Evolutionary conservation across 1,140 invertebrate genomes (phyloP).

Genomic region (Phocides pigmalion): DNA sequence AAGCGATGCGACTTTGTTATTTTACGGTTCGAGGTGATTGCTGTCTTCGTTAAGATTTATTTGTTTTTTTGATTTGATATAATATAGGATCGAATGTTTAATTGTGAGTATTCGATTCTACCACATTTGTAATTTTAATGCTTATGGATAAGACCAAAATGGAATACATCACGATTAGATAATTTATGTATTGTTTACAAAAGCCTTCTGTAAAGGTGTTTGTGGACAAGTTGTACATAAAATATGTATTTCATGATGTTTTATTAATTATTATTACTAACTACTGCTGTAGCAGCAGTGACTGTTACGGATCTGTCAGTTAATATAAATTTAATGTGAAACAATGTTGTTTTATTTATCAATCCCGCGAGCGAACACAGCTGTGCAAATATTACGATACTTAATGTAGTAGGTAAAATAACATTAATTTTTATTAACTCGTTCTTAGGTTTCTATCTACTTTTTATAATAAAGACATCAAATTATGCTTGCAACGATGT

Average conservation of each 20-base stretch:
- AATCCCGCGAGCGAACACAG: conserved; percentile 55
- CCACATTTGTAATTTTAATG: background rate
- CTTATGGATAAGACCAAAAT: too few species aligned
- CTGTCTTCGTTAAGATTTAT: conserved; percentile 25
- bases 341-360: conserved; percentile 74
- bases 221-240: conserved; percentile 6
- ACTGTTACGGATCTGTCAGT: conserved; percentile 74
- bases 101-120: conserved; percentile 14
- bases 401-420: too few species aligned
- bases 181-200: conserved; percentile 16
- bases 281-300: conserved; percentile 39
- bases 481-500: too few species aligned
- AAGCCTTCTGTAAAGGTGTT: conserved; percentile 1
- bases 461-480: too few species aligned
- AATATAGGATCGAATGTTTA: conserved; percentile 1
- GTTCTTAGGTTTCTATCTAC: too few species aligned
- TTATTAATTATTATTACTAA: conserved; percentile 17
- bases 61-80: conserved; percentile 14
- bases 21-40: background rate
- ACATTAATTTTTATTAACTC: too few species aligned
- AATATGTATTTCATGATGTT: conserved; percentile 10
- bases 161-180: conserved; percentile 15
- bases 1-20: conserved; percentile 46
- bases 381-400: conserved; percentile 30
- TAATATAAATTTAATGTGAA: conserved; percentile 82